Percentiles rank a stretch among this genome's conserved stretches.
Conservation (phyloP, 2,888 invertebrate genomes). For the Ditula angustiorana region DNA sequence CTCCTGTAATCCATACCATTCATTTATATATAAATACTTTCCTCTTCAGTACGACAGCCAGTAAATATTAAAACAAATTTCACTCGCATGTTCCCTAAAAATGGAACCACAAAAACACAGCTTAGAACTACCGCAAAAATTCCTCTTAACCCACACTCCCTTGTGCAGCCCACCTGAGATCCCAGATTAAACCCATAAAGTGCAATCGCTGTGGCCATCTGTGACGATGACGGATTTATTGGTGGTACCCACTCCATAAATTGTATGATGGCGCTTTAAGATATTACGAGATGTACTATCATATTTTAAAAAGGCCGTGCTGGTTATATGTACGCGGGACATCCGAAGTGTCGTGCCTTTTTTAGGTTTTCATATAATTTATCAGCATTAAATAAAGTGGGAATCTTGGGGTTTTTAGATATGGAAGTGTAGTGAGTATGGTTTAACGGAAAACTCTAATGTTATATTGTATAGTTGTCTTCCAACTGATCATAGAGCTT, state of each 20-base stretch:
- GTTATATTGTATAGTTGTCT: too few species aligned
- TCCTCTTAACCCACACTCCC: conserved; percentile 42
- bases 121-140: conserved; percentile 36
- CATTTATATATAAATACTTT: too few species aligned
- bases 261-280: conserved; percentile 47
- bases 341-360: not conserved
- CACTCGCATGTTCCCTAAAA: too few species aligned
- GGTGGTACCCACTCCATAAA: conserved; percentile 42
- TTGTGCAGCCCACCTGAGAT: conserved; percentile 69
- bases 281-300: conserved; percentile 40
- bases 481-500: too few species aligned
- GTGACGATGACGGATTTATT: conserved; percentile 56
- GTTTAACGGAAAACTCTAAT: too few species aligned
- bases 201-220: conserved; percentile 52
- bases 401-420: too few species aligned
- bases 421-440: too few species aligned
- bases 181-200: conserved; percentile 53
- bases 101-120: conserved; percentile 18
- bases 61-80: too few species aligned
- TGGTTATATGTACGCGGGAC: not conserved
- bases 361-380: not conserved
- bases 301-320: conserved; percentile 36
- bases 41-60: too few species aligned
- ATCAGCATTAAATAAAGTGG: not conserved
- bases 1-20: too few species aligned